Percentiles rank a stretch among this genome's conserved stretches.
phyloP scores from a whole-genome alignment of 2,797 vertebrate genomes.

The Bovichtus diacanthus region DNA sequence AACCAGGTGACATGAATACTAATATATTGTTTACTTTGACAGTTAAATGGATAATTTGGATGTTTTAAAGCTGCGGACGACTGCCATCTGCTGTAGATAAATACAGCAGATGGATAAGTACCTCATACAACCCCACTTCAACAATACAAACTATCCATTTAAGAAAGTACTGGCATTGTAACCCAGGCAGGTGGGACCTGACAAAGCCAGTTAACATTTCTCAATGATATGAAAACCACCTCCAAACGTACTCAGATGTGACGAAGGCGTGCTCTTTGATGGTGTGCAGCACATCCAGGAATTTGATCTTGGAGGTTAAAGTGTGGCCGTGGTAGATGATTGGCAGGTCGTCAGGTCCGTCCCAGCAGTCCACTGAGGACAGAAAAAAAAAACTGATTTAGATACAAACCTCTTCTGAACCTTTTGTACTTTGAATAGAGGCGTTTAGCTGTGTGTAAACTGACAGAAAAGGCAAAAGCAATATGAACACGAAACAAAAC shows the following conservation, averaged over 20 bases:
- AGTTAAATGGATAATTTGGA: no score
- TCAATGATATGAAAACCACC: neutral
- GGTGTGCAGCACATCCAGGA: constrained; percentile 93
- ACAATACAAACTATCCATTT: neutral
- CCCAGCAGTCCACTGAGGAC: constrained; percentile 96
- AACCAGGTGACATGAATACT: neutral
- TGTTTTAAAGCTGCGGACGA: no score
- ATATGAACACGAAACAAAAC: neutral
- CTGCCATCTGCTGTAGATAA: no score
- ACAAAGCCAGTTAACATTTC: neutral
- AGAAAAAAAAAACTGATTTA: constrained; percentile 15
- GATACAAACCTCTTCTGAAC: neutral
- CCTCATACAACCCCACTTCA: no score
- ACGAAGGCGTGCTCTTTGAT: constrained; percentile 98
- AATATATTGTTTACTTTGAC: neutral
- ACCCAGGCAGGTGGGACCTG: no score
- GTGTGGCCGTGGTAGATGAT: constrained; percentile 99
- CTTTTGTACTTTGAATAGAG: no score
- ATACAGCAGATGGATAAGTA: no score
- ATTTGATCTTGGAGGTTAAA: constrained; percentile 98
- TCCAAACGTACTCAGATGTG: constrained; percentile 89
- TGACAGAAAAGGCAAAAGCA: neutral
- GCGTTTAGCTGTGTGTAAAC: neutral
- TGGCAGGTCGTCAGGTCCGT: constrained; percentile 95
- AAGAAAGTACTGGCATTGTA: neutral